Percentiles rank a stretch among this genome's conserved stretches.
Evolutionary conservation across 2,113 vertebrate genomes (phyloP).

Genomic region (Formicarius rufipectus): DNA sequence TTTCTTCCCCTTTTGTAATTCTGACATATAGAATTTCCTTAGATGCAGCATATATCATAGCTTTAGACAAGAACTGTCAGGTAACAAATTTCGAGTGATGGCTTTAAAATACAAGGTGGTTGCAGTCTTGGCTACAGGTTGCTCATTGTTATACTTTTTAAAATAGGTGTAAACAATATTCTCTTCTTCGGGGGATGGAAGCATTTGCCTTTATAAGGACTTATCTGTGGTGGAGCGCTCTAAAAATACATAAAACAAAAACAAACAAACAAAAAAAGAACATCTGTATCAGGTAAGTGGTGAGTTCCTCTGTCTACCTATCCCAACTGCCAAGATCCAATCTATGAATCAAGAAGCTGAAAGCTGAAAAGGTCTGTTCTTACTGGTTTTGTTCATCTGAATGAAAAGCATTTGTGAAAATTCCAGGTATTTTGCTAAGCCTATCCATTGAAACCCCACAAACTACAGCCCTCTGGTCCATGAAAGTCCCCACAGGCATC

Average conservation of each 20-base stretch:
- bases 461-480: not conserved
- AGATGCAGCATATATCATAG: slow-evolving; percentile 83
- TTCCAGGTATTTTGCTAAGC: not conserved
- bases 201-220: slow-evolving; percentile 77
- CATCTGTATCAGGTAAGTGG: not conserved
- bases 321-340: not conserved
- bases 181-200: slow-evolving; percentile 79
- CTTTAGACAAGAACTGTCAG: slow-evolving; percentile 77
- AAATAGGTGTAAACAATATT: slow-evolving; percentile 79
- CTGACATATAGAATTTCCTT: slow-evolving; percentile 69
- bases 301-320: not conserved
- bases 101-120: slow-evolving; percentile 78
- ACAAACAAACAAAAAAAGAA: not conserved
- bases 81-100: slow-evolving; percentile 79
- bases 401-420: not conserved
- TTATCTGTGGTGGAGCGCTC: slow-evolving; percentile 77
- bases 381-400: not conserved
- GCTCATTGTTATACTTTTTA: slow-evolving; percentile 56
- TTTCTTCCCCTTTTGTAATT: slow-evolving; percentile 50
- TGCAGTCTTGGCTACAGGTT: slow-evolving; percentile 73
- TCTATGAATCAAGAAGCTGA: not conserved
- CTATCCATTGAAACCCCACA: not conserved
- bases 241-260: slow-evolving; percentile 68
- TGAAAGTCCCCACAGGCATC: not conserved
- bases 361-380: not conserved